phyloP scores from a whole-genome alignment of 1,140 invertebrate genomes.

The Micrasema minimum region DNA sequence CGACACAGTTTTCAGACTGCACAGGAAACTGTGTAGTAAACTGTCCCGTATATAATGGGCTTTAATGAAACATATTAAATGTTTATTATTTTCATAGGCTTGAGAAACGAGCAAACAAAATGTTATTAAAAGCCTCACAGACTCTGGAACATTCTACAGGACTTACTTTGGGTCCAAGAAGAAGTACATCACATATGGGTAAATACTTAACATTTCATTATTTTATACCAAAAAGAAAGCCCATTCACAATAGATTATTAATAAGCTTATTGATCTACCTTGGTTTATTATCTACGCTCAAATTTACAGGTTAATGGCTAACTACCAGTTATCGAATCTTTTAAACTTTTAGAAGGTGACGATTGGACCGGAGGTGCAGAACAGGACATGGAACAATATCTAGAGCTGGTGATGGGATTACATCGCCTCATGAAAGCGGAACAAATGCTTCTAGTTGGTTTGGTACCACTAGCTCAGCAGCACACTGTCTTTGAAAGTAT shows the following conservation, averaged over 20 bases:
- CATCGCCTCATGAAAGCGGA: constrained; percentile 91
- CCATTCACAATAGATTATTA: too few species aligned
- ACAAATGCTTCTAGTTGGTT: constrained; percentile 81
- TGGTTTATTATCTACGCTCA: too few species aligned
- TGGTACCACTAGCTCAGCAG: constrained; percentile 84
- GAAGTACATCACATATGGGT: constrained; percentile 61
- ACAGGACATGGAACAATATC: constrained; percentile 88
- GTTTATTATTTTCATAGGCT: too few species aligned
- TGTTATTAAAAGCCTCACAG: constrained; percentile 85
- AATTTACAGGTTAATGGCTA: too few species aligned
- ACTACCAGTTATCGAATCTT: too few species aligned
- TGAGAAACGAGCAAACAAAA: constrained; percentile 88
- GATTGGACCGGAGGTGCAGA: constrained; percentile 78
- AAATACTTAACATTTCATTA: constrained; percentile 1
- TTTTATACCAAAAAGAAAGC: too few species aligned
- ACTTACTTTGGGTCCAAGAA: constrained; percentile 69
- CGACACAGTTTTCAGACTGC: too few species aligned
- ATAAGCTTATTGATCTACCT: too few species aligned
- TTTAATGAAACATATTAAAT: too few species aligned
- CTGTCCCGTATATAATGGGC: too few species aligned
- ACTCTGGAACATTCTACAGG: constrained; percentile 81
- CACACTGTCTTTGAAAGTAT: constrained; percentile 87
- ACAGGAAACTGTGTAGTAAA: too few species aligned
- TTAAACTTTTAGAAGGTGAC: constrained; percentile 68
- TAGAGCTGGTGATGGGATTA: constrained; percentile 87